Evolutionary conservation across 2,797 vertebrate species (phyloP), one percentile per base, ranked within the genome.

Genomic region (Pyrrhura leucotis): DNA sequence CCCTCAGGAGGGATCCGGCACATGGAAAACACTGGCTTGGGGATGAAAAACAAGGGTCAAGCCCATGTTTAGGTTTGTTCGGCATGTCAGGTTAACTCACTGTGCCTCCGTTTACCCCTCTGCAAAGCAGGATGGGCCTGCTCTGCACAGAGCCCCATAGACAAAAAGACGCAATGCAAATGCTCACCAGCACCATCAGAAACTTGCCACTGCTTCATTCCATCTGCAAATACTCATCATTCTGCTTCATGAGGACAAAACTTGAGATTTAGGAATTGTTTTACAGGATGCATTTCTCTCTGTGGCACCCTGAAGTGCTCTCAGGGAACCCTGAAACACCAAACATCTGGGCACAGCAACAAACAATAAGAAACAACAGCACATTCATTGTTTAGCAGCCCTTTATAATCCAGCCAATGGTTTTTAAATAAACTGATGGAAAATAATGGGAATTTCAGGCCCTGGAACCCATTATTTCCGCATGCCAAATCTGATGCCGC

Each of bases 351-450:
- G 89, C 75, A 62, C 33, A 85, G 92, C 93, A 85, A 81, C 23
- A 81, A 94, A 93, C 79, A 90, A 85, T 40, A 85, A 59, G 26
- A 69, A 85, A 88, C 61, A 79, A 83, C 44, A 33, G 39, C 7
- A 20, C 6, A 18, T 76, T 28, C 78, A 53, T 79, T 85, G 92
- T 93, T 97, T 54, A 75, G 90, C 5, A 25, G 88, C 62, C 62
- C 95, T 97, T 93, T 94, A 80, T 75, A 90, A 93, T 62, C 89
- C 89, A 85, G 63, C 65, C 84, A 79, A 66, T 14, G 80, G 47
- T 68, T 93, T 96, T 96, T 69, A 96, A 95, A 93, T 94, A 85
- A 92, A 77, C 75, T 71, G 65, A 68, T 92, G 82, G 95, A 73
- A 95, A 95, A 83, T 75, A 89, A 88, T 76, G 42, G 91, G 62